phyloP scores from a whole-genome alignment of 2,113 vertebrate genomes.

The Phyllopteryx taeniolatus region DNA sequence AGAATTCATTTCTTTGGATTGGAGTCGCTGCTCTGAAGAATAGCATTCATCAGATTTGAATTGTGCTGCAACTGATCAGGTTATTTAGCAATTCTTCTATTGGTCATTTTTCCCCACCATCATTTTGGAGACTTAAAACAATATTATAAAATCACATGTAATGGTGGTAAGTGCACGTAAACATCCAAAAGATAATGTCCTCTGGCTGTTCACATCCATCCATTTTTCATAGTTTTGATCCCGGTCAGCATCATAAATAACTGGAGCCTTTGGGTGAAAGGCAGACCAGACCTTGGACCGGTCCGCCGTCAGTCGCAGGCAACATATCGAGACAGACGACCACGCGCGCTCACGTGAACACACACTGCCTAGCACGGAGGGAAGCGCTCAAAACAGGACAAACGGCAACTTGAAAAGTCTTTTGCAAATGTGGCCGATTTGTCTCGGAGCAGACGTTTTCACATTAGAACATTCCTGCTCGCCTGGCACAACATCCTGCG shows the following conservation, averaged over 20 bases:
- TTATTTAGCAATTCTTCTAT: neutral
- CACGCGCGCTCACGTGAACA: too few relatives aligned
- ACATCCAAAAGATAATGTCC: too few relatives aligned
- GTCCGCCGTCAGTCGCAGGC: too few relatives aligned
- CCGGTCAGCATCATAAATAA: too few relatives aligned
- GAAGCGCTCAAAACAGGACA: neutral
- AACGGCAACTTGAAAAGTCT: neutral
- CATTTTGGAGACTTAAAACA: neutral
- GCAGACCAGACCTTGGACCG: too few relatives aligned
- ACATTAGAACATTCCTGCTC: slow-evolving; percentile 11
- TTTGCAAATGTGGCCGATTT: neutral
- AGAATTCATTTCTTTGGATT: slow-evolving; percentile 31
- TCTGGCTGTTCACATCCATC: too few relatives aligned
- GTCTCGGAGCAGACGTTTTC: neutral
- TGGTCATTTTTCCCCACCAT: neutral
- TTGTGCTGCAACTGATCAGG: neutral
- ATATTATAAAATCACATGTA: neutral
- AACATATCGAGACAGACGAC: too few relatives aligned
- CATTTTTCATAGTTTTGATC: too few relatives aligned
- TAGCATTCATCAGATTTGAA: neutral
- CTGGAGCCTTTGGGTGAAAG: too few relatives aligned
- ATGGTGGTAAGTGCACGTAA: too few relatives aligned
- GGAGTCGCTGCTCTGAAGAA: slow-evolving; percentile 21
- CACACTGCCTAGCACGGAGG: too few relatives aligned
- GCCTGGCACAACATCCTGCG: neutral